Evolutionary conservation across 2,888 invertebrate genomes (phyloP), one percentile per base, ranked within the genome.

Genomic region (Nephrocerus scutellatus): DNA sequence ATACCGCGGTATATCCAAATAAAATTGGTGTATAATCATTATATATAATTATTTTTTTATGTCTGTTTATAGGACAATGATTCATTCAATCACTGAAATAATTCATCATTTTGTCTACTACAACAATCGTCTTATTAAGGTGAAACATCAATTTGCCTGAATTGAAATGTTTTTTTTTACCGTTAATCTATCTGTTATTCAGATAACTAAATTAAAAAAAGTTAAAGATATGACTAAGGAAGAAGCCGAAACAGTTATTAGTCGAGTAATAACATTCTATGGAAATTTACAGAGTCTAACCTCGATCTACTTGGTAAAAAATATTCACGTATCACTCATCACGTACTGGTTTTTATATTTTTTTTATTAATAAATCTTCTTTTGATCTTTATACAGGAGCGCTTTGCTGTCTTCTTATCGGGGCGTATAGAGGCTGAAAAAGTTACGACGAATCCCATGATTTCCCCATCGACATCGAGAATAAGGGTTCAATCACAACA

Each of bases 1-100:
- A 59, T 82, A 37, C 84, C 86, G 29, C 74, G 65, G 76, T 75
- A 56, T n/a, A n/a, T n/a, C n/a, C n/a, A n/a, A n/a, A n/a, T n/a
- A n/a, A n/a, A n/a, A n/a, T n/a, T n/a, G n/a, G n/a, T n/a, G n/a
- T n/a, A n/a, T n/a, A n/a, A n/a, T n/a, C n/a, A n/a, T n/a, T n/a
- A n/a, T n/a, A n/a, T n/a, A n/a, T n/a, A n/a, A n/a, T n/a, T n/a
- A n/a, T n/a, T n/a, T n/a, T n/a, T n/a, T 48, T 23, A 18, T 43
- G 39, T 22, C 23, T 30, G 33, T 33, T 41, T 39, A 14, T 57
- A 76, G 77, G 49, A 72, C 73, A 45, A 64, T 76, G 22, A 70
- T 72, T 6, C 71, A 73, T 54, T 75, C 75, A 3, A 60, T 74
- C 39, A 56, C 70, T 1, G 54, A 75, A 22, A 68, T 76, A 32